Conservation (phyloP, 2,113 vertebrate genomes). For the Phalacrocorax carbo region DNA sequence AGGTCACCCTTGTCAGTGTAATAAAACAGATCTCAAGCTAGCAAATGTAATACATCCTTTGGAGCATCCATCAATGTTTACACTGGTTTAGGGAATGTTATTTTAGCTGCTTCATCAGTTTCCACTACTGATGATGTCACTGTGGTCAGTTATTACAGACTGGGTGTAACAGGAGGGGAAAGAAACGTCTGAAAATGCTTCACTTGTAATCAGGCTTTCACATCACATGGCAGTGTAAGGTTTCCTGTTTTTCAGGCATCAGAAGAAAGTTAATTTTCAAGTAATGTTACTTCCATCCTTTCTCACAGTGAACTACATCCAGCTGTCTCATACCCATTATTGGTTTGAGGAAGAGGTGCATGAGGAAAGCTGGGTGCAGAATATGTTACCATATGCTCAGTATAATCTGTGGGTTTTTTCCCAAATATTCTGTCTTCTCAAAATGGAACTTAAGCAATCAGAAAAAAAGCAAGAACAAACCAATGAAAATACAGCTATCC, state of each 20-base stretch:
- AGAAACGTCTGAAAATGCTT: not conserved
- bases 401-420: not conserved
- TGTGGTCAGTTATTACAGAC: not conserved
- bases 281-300: not conserved
- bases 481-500: not conserved
- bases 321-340: not conserved
- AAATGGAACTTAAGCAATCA: not conserved
- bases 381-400: not conserved
- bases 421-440: not conserved
- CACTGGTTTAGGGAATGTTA: slow-evolving; percentile 12
- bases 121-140: slow-evolving; percentile 31
- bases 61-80: slow-evolving; percentile 45
- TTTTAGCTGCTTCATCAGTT: slow-evolving; percentile 41
- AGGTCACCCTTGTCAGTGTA: slow-evolving; percentile 61
- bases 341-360: not conserved
- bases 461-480: not conserved
- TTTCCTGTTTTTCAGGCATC: not conserved
- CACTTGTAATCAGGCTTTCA: not conserved
- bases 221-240: not conserved
- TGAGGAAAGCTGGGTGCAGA: not conserved
- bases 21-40: slow-evolving; percentile 56
- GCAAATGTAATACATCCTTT: slow-evolving; percentile 44
- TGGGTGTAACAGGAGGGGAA: not conserved
- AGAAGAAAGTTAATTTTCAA: not conserved
- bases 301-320: not conserved